Base-by-base conservation (phyloP, 1,140 invertebrate genomes). In the Parapsyche elsis region DNA sequence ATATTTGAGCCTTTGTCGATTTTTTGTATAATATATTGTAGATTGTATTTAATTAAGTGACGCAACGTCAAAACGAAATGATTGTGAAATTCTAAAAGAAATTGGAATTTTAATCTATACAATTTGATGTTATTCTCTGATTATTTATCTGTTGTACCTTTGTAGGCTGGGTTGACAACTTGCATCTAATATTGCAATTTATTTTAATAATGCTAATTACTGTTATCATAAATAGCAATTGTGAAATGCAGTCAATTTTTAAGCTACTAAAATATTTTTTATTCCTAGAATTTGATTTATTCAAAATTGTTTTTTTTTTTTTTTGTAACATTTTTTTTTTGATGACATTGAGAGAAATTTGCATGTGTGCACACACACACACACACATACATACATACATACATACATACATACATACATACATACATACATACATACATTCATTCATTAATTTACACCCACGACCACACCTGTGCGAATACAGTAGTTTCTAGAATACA, bases 61-160 rank as follows among this genome's bases (percentile, higher is more conserved):
- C 46, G 24, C 79, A 46, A 80, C 23, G 75, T 77, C 30, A 53
- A 57, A 75, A 71, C 76, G 81, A 83, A 80, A 80, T 76, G 79
- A 80, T 80, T 73, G 75, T 59, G 44, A 82, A 78, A 83, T 83
- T 83, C 81, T 83, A 79, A 83, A 83, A 21, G 77, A 78, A 79
- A 78, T 75, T 44, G 71, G 78, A 73, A 70, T 81, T 81, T 75
- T 81, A 46, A 19, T 44, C 26, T 64, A 38, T 46, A 76, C 45
- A 76, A 49, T 38, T 67, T 46, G 71, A 16, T 79, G 80, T 53
- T 77, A 30, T 77, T 23, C 46, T 30, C 46, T 46, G 30, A 16
- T 7, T 16, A 30, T 10, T 71, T 30, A 16, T 24, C 12, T 71
- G 23, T 38, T 71, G 30, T 71, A 30, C 14, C 21, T 38, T 71